Base-by-base conservation (phyloP, 2,888 invertebrate genomes). In the Sinotaia quadrata region DNA sequence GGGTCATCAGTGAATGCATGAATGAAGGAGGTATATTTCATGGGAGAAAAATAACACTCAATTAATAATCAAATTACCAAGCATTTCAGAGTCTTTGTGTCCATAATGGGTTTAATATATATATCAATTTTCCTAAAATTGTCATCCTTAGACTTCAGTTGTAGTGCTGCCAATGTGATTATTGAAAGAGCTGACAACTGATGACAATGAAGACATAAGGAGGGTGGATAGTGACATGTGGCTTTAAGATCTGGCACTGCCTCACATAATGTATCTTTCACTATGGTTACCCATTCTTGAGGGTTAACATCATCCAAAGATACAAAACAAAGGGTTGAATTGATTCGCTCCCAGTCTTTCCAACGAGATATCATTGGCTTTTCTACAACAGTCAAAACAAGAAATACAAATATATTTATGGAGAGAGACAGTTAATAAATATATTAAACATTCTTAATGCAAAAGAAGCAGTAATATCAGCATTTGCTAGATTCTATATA, bases 171-270 rank as follows among this genome's bases (percentile, higher is more conserved):
- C 31, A 41, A 29, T 12, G 65, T 65, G 24, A 65, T 33, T 1
- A 56, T 44, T 33, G 65, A 65, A 29, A 65, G 33, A 0, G 56
- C 65, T 15, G 47, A 18, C 21, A 56, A 15, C 24, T 65, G 65
- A 34, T 56, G 56, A 37, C 65, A 65, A 33, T 65, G 65, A 10
- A 27, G 41, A 33, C 65, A 65, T 27, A 15, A 24, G 5, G 54
- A 24, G 12, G 63, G 63, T n/a, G 36, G 21, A n/a, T 27, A 4
- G 12, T 41, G 54, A 18, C 63, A 63, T 2, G 15, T 44, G 31
- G 24, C 18, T 12, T 29, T 27, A 15, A n/a, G 10, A 4, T 4
- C 29, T 31, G 37, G 18, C 2, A 31, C 10, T 37, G 52, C 34
- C 31, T 24, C 3, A 33, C 34, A 54, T 41, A 63, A 51, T n/a